Conservation (phyloP, 2,888 invertebrate genomes). For the Calliphora vomitoria region DNA sequence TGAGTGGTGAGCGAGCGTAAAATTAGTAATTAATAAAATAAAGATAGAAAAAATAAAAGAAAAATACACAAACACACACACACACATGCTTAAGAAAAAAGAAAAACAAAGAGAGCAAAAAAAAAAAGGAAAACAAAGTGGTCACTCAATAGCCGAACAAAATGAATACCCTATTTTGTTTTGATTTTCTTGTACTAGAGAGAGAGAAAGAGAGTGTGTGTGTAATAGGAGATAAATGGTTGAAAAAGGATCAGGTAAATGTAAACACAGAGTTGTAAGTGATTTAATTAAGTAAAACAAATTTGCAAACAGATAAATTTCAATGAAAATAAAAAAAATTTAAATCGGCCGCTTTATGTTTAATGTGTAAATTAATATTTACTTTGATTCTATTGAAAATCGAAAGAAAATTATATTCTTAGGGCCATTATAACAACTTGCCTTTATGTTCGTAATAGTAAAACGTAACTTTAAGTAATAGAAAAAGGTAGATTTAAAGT, state of each 20-base stretch:
- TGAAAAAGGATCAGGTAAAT: background rate
- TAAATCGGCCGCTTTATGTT: background rate
- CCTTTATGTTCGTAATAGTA: no score
- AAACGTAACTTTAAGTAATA: no score
- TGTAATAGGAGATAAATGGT: background rate
- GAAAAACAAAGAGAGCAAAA: slow-evolving; percentile 25
- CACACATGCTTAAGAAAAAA: background rate
- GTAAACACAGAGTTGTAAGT: background rate
- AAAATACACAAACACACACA: background rate
- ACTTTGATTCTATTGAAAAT: no score
- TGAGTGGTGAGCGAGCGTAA: slow-evolving; percentile 43
- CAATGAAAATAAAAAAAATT: background rate
- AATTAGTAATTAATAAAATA: slow-evolving; percentile 61
- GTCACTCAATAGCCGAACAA: slow-evolving; percentile 20
- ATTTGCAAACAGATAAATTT: background rate
- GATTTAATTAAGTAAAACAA: background rate
- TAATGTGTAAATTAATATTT: no score
- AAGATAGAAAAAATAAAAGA: slow-evolving; percentile 32
- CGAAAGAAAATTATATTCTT: no score
- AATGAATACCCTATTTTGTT: slow-evolving; percentile 23
- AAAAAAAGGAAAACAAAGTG: slow-evolving; percentile 4
- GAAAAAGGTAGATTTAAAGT: no score
- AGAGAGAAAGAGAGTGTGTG: background rate
- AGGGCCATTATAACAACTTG: no score
- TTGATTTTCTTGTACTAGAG: background rate